phyloP scores from a whole-genome alignment of 2,113 vertebrate species.

The Pelecanus crispus region DNA sequence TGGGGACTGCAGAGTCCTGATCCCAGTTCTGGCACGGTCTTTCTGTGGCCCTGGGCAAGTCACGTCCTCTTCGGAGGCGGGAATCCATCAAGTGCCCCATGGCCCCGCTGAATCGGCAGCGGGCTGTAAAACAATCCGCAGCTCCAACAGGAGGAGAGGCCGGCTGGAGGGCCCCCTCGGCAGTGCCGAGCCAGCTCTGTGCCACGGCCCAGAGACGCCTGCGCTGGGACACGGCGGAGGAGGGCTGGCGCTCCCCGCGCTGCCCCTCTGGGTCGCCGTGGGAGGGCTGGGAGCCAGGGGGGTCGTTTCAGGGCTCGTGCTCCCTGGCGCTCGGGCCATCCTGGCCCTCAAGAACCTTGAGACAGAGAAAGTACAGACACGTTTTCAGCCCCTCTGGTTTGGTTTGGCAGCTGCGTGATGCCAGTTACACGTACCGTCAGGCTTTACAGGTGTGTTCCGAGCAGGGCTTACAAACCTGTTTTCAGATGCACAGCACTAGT shows the following conservation, averaged over 20 bases:
- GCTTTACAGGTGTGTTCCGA: not conserved
- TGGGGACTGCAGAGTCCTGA: constrained; percentile 38
- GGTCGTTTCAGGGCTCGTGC: not conserved
- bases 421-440: not conserved
- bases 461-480: not conserved
- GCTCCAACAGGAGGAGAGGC: not conserved
- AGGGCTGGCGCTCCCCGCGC: not conserved
- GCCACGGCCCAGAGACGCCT: not conserved
- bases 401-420: not conserved
- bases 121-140: constrained; percentile 33
- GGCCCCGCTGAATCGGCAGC: not conserved
- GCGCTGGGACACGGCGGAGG: not conserved
- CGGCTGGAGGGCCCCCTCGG: not conserved
- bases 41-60: constrained; percentile 54
- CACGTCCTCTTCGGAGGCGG: constrained; percentile 3
- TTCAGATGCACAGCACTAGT: not conserved
- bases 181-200: not conserved
- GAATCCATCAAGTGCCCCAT: constrained; percentile 45
- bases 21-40: constrained; percentile 34
- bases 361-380: not conserved
- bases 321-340: not conserved
- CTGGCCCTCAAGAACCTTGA: not conserved
- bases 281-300: not conserved
- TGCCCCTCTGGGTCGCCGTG: not conserved
- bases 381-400: not conserved